These are phyloP conservation scores for Limnothrissa miodon DNA, from an alignment of 2,113 vertebrate species.

Conservation along the genomic window DNA sequence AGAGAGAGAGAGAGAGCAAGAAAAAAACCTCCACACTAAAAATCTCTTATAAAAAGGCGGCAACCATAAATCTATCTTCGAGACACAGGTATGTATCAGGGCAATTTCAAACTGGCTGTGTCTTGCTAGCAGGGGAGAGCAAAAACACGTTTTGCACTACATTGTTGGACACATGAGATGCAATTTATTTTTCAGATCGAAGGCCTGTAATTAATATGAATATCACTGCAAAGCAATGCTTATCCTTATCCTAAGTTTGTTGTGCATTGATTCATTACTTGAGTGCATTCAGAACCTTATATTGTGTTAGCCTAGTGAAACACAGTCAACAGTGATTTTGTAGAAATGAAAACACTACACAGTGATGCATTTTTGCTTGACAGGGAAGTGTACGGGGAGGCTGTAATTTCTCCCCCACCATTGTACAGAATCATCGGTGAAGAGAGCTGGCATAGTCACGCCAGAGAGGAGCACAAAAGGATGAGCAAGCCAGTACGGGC, in stretches of 20 bases:
- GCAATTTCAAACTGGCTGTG: constrained; percentile 50
- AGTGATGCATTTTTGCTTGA: not conserved
- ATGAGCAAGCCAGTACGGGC: not conserved
- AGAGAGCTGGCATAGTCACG: not conserved
- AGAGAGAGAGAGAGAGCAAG: constrained; percentile 35
- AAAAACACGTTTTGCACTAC: constrained; percentile 20
- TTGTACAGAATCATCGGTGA: not conserved
- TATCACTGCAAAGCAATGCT: not conserved
- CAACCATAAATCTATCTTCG: constrained; percentile 58
- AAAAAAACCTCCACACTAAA: constrained; percentile 15
- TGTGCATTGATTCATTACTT: not conserved
- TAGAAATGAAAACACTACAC: not conserved
- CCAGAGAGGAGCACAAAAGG: not conserved
- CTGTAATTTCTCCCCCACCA: not conserved
- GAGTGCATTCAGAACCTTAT: not conserved
- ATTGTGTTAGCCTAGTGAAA: not conserved
- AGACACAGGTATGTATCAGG: constrained; percentile 63
- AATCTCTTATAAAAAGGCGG: constrained; percentile 6
- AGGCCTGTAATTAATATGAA: not conserved
- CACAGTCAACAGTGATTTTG: not conserved
- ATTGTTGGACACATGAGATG: not conserved
- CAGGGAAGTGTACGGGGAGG: no score
- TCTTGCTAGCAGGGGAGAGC: constrained; percentile 50
- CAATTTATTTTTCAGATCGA: not conserved
- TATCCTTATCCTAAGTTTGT: not conserved